Conservation (phyloP, 2,797 vertebrate species). For the Rhynchotus rufescens region DNA sequence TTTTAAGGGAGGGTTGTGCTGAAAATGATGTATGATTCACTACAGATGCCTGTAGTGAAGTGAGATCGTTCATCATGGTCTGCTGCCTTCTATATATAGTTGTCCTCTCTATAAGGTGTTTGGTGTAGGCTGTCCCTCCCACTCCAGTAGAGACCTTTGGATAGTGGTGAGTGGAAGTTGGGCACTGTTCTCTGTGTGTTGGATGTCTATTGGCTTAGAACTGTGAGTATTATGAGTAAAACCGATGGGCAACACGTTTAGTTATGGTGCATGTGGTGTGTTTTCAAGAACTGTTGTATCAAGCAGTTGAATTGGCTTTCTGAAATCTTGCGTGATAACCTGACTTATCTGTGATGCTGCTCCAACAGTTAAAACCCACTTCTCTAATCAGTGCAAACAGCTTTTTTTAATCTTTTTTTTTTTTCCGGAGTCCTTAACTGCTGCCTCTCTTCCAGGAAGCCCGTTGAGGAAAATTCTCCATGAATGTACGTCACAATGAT, state of each 20-base stretch:
- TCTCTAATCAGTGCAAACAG: background rate
- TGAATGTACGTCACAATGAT: slow-evolving; percentile 99
- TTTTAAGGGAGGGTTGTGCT: slow-evolving; percentile 10
- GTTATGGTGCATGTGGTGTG: accelerated
- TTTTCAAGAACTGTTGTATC: background rate
- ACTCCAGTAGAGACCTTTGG: background rate
- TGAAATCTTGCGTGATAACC: background rate
- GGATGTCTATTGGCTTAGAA: background rate
- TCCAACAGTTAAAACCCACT: background rate
- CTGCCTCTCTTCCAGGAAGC: slow-evolving; percentile 85
- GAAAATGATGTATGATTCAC: background rate
- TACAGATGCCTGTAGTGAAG: background rate
- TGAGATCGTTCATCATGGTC: background rate
- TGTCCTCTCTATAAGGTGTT: background rate
- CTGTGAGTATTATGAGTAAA: background rate
- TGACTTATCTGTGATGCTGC: background rate
- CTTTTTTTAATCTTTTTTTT: too few species aligned
- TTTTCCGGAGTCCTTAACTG: background rate
- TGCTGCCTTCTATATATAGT: background rate
- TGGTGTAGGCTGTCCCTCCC: background rate
- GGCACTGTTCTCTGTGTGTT: background rate
- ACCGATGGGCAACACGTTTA: background rate
- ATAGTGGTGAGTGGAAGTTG: background rate
- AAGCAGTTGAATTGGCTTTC: background rate
- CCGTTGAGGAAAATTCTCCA: slow-evolving; percentile 94